Evolutionary conservation across 2,888 invertebrate species (phyloP).

Genomic region (Rosalia funebris): DNA sequence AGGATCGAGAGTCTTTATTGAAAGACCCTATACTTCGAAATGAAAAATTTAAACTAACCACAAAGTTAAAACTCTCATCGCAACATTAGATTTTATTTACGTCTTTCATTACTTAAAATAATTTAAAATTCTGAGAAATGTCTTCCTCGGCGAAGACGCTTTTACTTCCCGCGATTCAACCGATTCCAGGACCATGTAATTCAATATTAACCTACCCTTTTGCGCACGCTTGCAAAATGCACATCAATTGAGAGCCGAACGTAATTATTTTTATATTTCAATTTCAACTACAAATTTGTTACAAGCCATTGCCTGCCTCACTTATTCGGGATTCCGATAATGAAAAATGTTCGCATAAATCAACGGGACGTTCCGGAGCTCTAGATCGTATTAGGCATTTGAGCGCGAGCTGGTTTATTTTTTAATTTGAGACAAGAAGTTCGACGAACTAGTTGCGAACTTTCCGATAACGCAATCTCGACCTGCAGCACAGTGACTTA

Average conservation of each 20-base stretch:
- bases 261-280: conserved; percentile 55
- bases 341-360: conserved; percentile 58
- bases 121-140: too few relatives aligned
- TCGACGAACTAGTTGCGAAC: conserved; percentile 26
- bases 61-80: too few relatives aligned
- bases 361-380: conserved; percentile 34
- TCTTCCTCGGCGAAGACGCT: too few relatives aligned
- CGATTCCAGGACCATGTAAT: too few relatives aligned
- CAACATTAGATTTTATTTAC: too few relatives aligned
- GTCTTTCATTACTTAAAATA: too few relatives aligned
- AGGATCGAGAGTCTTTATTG: too few relatives aligned
- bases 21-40: too few relatives aligned
- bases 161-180: too few relatives aligned
- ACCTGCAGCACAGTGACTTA: background rate
- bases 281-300: conserved; percentile 55
- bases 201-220: too few relatives aligned
- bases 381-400: conserved; percentile 50
- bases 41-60: too few relatives aligned
- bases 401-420: conserved; percentile 32
- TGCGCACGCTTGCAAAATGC: too few relatives aligned
- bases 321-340: conserved; percentile 50
- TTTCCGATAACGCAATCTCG: conserved; percentile 13
- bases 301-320: conserved; percentile 51
- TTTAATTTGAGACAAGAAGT: conserved; percentile 30
- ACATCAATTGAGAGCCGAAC: conserved; percentile 38